Evolutionary conservation across 2,888 invertebrate species (phyloP).

Genomic region (Tiphia femorata): DNA sequence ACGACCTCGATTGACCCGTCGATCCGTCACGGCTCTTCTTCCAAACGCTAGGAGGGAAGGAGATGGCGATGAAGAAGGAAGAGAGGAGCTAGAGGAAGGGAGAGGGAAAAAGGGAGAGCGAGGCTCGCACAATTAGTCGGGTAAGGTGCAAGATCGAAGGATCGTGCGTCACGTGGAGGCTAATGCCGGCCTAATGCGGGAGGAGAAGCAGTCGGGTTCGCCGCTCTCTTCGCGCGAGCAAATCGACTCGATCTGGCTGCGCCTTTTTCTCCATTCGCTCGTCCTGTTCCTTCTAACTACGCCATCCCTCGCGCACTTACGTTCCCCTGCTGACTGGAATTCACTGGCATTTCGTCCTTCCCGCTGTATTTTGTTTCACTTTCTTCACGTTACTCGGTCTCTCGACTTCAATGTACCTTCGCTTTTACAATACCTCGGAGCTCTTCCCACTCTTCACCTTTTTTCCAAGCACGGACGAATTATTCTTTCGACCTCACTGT

Average conservation of each 20-base stretch:
- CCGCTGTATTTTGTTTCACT: too few relatives aligned
- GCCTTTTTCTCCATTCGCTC: too few relatives aligned
- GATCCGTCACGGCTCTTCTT: slow-evolving; percentile 46
- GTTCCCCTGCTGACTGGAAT: too few relatives aligned
- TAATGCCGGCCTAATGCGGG: slow-evolving; percentile 44
- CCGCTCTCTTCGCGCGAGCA: slow-evolving; percentile 17
- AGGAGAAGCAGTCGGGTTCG: slow-evolving; percentile 11
- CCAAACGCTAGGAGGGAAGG: slow-evolving; percentile 14
- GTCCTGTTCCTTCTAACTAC: not conserved
- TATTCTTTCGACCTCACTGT: too few relatives aligned
- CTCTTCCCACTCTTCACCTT: too few relatives aligned
- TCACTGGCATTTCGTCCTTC: too few relatives aligned
- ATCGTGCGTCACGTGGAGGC: slow-evolving; percentile 50
- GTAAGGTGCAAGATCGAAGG: slow-evolving; percentile 46
- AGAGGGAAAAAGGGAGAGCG: slow-evolving; percentile 4
- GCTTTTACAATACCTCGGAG: too few relatives aligned
- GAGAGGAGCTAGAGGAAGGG: not conserved
- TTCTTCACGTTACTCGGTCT: too few relatives aligned
- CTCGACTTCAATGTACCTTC: too few relatives aligned
- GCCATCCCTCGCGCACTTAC: too few relatives aligned
- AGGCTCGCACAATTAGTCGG: slow-evolving; percentile 46
- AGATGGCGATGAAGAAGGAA: too few relatives aligned
- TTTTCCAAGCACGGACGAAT: too few relatives aligned
- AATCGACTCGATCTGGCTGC: not conserved
- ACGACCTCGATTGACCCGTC: slow-evolving; percentile 51